A percentile compares a stretch with the other conserved stretches of the same genome.
Conservation (phyloP, 1,140 invertebrate genomes). For the Scaptomyza hsui region DNA sequence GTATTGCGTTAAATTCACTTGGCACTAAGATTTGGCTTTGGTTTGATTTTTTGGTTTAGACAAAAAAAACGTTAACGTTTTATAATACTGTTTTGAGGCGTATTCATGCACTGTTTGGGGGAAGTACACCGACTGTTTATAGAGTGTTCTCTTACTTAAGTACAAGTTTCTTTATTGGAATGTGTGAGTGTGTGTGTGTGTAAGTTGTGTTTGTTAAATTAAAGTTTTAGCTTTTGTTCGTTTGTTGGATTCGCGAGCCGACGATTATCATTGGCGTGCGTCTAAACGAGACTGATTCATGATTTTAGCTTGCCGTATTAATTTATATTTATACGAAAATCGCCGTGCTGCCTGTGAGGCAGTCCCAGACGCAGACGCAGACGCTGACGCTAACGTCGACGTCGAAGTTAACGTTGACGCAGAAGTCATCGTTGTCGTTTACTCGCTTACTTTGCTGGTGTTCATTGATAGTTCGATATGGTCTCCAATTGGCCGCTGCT, state of each 20-base stretch:
- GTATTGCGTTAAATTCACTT: background rate
- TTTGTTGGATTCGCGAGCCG: constrained; percentile 33
- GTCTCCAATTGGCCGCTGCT: constrained; percentile 12
- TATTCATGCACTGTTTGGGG: background rate
- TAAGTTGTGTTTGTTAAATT: background rate
- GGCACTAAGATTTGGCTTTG: background rate
- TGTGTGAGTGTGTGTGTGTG: background rate
- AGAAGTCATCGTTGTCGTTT: constrained; percentile 2
- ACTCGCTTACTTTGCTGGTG: no score
- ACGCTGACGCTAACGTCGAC: constrained; percentile 10
- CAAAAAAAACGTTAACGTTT: constrained; percentile 1
- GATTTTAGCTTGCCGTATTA: constrained; percentile 63
- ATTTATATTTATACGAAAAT: constrained; percentile 81
- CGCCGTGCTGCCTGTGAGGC: constrained; percentile 56
- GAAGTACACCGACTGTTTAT: no score
- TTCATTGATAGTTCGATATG: constrained; percentile 27
- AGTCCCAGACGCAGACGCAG: constrained; percentile 34
- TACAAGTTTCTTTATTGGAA: background rate
- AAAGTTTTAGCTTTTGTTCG: background rate
- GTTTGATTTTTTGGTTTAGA: constrained; percentile 16
- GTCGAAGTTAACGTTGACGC: constrained; percentile 9
- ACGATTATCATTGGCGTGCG: constrained; percentile 78
- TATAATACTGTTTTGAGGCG: constrained; percentile 15
- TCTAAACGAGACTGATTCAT: constrained; percentile 78
- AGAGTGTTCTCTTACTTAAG: background rate